These are phyloP conservation scores for Passerina amoena DNA, from an alignment of 2,113 vertebrate species.

Conservation along the genomic window DNA sequence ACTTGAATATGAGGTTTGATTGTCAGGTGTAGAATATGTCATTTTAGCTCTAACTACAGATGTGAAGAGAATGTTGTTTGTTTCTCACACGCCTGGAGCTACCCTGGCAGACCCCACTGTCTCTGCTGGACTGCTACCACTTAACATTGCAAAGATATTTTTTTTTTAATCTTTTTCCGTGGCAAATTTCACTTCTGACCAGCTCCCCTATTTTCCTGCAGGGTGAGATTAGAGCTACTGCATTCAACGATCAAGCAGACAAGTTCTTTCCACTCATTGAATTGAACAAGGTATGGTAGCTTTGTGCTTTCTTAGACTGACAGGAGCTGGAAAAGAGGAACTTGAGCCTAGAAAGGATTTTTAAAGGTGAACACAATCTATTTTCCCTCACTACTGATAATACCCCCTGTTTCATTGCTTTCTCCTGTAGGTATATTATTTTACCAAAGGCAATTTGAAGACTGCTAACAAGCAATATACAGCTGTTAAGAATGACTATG, in stretches of 20 bases:
- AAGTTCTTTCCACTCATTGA: slow-evolving; percentile 92
- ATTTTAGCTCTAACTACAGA: not conserved
- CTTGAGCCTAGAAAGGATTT: slow-evolving; percentile 17
- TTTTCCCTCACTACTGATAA: slow-evolving; percentile 2
- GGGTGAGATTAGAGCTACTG: slow-evolving; percentile 96
- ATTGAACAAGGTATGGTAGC: slow-evolving; percentile 87
- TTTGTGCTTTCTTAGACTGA: slow-evolving; percentile 1
- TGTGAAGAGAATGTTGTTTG: not conserved
- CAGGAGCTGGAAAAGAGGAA: not conserved
- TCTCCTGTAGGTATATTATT: slow-evolving; percentile 89
- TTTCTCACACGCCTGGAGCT: slow-evolving; percentile 9
- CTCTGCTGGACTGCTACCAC: not conserved
- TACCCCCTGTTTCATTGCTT: not conserved
- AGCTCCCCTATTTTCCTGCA: slow-evolving; percentile 57
- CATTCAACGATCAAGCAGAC: slow-evolving; percentile 95
- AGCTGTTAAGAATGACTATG: slow-evolving; percentile 95
- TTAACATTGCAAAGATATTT: not conserved
- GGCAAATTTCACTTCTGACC: slow-evolving; percentile 4
- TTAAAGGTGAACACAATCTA: not conserved
- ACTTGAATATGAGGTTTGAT: not conserved
- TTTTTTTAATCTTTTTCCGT: not conserved
- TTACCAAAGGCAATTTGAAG: slow-evolving; percentile 92
- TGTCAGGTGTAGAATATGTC: slow-evolving; percentile 6
- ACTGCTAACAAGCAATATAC: slow-evolving; percentile 97
- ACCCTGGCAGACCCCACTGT: not conserved